Conservation (phyloP, 1,140 invertebrate genomes). For the Calycopis cecrops region DNA sequence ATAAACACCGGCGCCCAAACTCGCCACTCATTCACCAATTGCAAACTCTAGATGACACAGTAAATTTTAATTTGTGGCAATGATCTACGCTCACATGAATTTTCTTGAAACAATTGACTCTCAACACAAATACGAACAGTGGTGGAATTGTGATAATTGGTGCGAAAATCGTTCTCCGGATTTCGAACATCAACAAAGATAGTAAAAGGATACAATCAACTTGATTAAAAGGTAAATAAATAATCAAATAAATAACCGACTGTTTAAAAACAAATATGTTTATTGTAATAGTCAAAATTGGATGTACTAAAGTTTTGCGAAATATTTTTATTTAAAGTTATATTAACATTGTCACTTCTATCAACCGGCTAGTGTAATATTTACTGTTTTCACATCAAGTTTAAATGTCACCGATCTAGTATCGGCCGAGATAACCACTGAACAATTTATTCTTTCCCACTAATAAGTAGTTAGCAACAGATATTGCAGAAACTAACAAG, state of each 20-base stretch:
- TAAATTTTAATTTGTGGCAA: slow-evolving; percentile 63
- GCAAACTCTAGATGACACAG: slow-evolving; percentile 51
- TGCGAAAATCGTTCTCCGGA: slow-evolving; percentile 65
- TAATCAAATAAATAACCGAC: background rate
- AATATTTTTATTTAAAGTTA: background rate
- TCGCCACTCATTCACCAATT: slow-evolving; percentile 53
- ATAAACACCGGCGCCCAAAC: slow-evolving; percentile 33
- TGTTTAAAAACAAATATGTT: too few relatives aligned
- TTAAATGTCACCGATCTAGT: background rate
- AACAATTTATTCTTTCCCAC: too few relatives aligned
- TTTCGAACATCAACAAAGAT: slow-evolving; percentile 68
- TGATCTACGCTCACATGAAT: slow-evolving; percentile 68
- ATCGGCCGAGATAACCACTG: background rate
- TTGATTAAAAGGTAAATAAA: slow-evolving; percentile 61
- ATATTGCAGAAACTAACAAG: too few relatives aligned
- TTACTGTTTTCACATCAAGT: background rate
- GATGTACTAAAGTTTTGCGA: too few relatives aligned
- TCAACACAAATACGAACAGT: slow-evolving; percentile 56
- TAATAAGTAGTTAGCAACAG: too few relatives aligned
- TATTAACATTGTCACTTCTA: background rate
- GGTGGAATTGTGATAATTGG: slow-evolving; percentile 69
- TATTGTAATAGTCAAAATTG: too few relatives aligned
- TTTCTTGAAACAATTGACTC: slow-evolving; percentile 44
- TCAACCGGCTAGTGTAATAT: slow-evolving; percentile 3
- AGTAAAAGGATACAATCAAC: slow-evolving; percentile 36